Evolutionary conservation across 1,140 invertebrate genomes (phyloP).

Genomic region (Leptinotarsa defecta): DNA sequence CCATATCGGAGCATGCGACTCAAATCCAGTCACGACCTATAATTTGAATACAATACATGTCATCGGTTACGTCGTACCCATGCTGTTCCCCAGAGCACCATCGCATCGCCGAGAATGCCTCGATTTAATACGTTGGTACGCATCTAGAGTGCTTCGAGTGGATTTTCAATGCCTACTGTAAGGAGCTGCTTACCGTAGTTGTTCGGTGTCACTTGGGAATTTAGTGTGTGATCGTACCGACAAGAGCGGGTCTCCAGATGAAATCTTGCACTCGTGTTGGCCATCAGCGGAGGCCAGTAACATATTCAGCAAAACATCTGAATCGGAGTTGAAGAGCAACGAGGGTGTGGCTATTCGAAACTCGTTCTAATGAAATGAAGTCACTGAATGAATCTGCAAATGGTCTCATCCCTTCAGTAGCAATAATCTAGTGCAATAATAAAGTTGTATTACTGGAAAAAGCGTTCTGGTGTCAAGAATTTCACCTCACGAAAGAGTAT

Average conservation of each 20-base stretch:
- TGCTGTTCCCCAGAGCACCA: constrained; percentile 2
- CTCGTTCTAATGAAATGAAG: too few relatives aligned
- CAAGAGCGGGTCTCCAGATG: neutral
- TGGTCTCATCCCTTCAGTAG: too few relatives aligned
- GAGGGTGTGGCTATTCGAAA: neutral
- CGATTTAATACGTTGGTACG: constrained; percentile 10
- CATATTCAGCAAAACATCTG: constrained; percentile 8
- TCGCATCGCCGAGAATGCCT: neutral
- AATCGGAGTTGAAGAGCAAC: neutral
- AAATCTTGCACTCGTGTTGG: constrained; percentile 7
- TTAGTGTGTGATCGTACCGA: constrained; percentile 18
- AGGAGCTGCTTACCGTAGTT: constrained; percentile 23
- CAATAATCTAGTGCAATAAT: too few relatives aligned
- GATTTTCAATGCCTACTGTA: constrained; percentile 26
- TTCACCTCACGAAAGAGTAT: too few relatives aligned
- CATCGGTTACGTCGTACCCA: constrained; percentile 34
- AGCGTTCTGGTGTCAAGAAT: too few relatives aligned
- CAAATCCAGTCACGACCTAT: constrained; percentile 46
- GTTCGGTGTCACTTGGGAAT: constrained; percentile 22
- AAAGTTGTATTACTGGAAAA: too few relatives aligned
- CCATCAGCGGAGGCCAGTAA: neutral
- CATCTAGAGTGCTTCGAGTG: neutral
- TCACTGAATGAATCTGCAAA: too few relatives aligned
- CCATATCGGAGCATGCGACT: constrained; percentile 50
- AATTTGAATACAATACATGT: constrained; percentile 53